Percentiles rank a stretch among this genome's conserved stretches.
Evolutionary conservation across 2,888 invertebrate genomes (phyloP).

Genomic region (Noctua janthina): DNA sequence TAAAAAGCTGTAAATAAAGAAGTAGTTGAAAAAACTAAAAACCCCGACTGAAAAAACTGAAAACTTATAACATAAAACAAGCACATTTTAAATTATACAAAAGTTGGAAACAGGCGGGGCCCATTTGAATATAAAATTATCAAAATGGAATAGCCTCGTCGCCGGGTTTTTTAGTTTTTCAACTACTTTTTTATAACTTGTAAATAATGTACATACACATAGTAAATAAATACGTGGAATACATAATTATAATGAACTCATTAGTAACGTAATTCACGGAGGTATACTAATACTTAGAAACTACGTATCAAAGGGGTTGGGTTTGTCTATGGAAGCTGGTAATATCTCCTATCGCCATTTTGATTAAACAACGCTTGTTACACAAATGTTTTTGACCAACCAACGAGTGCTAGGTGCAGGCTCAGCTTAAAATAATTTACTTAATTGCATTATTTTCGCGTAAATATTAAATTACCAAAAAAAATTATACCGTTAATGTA

Average conservation of each 20-base stretch:
- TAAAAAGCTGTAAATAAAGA: too few relatives aligned
- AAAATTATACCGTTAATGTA: conserved; percentile 30
- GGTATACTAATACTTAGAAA: neutral
- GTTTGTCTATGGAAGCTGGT: neutral
- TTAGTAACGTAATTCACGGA: neutral
- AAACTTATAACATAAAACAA: too few relatives aligned
- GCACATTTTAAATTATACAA: too few relatives aligned
- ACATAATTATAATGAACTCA: neutral
- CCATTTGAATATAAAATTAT: too few relatives aligned
- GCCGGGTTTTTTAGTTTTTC: too few relatives aligned
- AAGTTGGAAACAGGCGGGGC: too few relatives aligned
- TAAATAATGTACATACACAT: too few relatives aligned
- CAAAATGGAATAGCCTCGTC: too few relatives aligned
- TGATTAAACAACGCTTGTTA: neutral
- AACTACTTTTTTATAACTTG: too few relatives aligned
- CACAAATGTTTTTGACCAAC: conserved; percentile 8
- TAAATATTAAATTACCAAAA: conserved; percentile 30
- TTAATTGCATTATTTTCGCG: conserved; percentile 30
- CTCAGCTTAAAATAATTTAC: conserved; percentile 34
- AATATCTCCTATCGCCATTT: neutral
- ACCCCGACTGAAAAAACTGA: too few relatives aligned
- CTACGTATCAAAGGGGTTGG: neutral
- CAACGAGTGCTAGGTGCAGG: neutral
- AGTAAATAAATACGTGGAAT: too few relatives aligned
- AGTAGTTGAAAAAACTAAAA: too few relatives aligned